A percentile compares a stretch with the other conserved stretches of the same genome.
phyloP scores from a whole-genome alignment of 2,797 vertebrate genomes.

The Limosa lapponica region DNA sequence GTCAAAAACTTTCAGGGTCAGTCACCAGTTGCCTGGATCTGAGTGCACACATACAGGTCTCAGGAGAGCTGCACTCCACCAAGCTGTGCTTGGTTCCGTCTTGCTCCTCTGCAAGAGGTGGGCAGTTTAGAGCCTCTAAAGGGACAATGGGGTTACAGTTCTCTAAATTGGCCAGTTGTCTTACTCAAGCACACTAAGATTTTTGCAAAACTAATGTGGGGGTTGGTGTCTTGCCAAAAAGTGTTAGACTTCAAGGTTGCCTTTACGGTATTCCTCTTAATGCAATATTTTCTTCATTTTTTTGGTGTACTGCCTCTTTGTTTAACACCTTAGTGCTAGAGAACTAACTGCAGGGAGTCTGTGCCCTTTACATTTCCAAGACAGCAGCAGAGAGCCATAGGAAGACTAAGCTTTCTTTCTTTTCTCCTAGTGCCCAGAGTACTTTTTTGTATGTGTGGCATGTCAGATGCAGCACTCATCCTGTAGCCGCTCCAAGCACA shows the following conservation, averaged over 20 bases:
- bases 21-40: background rate
- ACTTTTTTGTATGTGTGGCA: background rate
- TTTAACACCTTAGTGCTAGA: background rate
- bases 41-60: background rate
- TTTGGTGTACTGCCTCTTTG: background rate
- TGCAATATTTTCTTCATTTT: background rate
- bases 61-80: background rate
- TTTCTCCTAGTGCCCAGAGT: background rate
- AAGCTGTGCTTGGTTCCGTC: background rate
- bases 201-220: background rate
- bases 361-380: background rate
- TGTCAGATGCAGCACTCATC: background rate
- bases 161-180: background rate
- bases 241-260: background rate
- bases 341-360: background rate
- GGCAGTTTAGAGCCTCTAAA: background rate
- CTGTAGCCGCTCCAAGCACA: background rate
- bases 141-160: background rate
- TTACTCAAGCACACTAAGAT: background rate
- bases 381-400: background rate
- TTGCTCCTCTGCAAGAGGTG: background rate
- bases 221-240: background rate
- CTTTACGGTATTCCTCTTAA: background rate
- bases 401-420: background rate
- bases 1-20: background rate